Conservation (phyloP, 2,797 vertebrate species). For the Meriones psammophilus region DNA sequence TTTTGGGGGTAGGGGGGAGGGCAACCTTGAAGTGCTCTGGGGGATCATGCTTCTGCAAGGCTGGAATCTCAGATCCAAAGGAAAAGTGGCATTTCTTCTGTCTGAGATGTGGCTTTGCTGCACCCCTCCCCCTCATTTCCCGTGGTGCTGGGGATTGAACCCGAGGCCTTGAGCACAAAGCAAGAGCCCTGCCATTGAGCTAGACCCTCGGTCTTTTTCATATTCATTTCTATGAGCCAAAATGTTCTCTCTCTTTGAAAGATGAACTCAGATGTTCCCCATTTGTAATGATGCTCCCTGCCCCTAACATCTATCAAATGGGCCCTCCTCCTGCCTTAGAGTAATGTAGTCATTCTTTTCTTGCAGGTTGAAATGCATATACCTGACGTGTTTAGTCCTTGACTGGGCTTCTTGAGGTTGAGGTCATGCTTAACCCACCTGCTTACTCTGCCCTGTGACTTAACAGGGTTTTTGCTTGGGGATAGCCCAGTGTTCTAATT, state of each 20-base stretch:
- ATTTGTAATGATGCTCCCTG: not conserved
- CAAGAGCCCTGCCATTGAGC: not conserved
- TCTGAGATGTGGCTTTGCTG: not conserved
- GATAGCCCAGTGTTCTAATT: not conserved
- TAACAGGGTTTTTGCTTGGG: not conserved
- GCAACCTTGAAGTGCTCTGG: conserved; percentile 45
- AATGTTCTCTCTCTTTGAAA: not conserved
- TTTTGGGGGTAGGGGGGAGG: not conserved
- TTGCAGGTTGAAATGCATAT: not conserved
- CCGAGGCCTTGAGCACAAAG: not conserved
- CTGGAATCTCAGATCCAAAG: conserved; percentile 66
- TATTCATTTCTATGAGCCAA: not conserved
- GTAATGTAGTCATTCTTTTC: not conserved
- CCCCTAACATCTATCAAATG: not conserved
- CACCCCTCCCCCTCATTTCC: not conserved
- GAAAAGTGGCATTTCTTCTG: conserved; percentile 35
- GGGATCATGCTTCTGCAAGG: conserved; percentile 69
- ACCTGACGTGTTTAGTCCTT: not conserved
- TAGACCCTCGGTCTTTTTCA: not conserved
- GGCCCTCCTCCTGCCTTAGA: not conserved
- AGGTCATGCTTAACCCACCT: not conserved
- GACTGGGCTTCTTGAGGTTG: not conserved
- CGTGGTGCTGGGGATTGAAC: not conserved
- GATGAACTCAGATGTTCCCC: not conserved
- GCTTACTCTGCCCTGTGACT: not conserved